Conservation (phyloP, 2,113 vertebrate species). For the Clarias gariepinus region DNA sequence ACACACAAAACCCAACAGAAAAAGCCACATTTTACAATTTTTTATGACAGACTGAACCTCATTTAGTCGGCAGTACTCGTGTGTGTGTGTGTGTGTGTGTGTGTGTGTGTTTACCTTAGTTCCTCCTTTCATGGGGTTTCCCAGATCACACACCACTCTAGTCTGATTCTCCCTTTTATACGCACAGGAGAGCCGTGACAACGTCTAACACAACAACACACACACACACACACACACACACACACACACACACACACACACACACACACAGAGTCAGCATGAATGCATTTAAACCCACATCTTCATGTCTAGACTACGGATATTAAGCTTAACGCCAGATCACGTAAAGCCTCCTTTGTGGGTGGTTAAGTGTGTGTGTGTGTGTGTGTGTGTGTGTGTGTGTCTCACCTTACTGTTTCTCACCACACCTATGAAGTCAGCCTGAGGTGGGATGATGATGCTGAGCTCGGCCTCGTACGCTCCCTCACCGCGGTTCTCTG, state of each 20-base stretch:
- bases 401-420: conserved; percentile 83
- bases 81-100: not conserved
- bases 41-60: too few relatives aligned
- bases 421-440: conserved; percentile 90
- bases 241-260: not conserved
- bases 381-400: not conserved
- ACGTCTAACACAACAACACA: conserved; percentile 67
- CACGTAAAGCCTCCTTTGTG: not conserved
- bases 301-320: not conserved
- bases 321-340: not conserved
- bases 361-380: conserved; percentile 15
- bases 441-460: conserved; percentile 82
- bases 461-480: conserved; percentile 96
- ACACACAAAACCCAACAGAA: not conserved
- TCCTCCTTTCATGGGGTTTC: conserved; percentile 97
- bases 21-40: too few relatives aligned
- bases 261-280: not conserved
- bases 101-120: conserved; percentile 78
- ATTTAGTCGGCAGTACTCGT: too few relatives aligned
- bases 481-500: conserved; percentile 90
- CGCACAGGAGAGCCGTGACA: conserved; percentile 87
- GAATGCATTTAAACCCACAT: not conserved
- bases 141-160: conserved; percentile 92
- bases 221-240: not conserved
- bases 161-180: conserved; percentile 95